Conservation (phyloP, 2,888 invertebrate genomes). For the Mechanitis messenoides region DNA sequence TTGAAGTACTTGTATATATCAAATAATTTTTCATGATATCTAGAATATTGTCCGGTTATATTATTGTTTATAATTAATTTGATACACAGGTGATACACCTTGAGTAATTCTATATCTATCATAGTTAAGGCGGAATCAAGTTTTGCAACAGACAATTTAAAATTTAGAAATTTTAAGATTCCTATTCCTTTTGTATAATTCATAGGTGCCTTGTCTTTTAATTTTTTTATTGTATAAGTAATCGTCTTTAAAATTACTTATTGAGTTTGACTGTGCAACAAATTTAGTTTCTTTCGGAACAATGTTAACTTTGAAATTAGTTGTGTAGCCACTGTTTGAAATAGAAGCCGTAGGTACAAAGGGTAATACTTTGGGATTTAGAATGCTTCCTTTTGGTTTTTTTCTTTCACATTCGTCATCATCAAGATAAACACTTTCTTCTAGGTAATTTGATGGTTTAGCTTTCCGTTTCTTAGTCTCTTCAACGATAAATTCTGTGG, state of each 20-base stretch:
- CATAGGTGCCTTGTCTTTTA: slow-evolving; percentile 56
- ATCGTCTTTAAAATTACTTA: slow-evolving; percentile 54
- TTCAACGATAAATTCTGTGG: slow-evolving; percentile 57
- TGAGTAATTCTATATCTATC: neutral
- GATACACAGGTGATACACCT: too few species aligned
- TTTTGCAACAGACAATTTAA: slow-evolving; percentile 33
- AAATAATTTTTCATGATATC: too few species aligned
- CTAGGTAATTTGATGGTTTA: slow-evolving; percentile 64
- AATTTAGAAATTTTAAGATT: slow-evolving; percentile 60
- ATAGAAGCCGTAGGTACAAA: slow-evolving; percentile 59
- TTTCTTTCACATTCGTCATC: slow-evolving; percentile 32
- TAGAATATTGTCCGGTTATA: too few species aligned
- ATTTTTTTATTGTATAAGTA: slow-evolving; percentile 50
- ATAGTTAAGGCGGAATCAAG: slow-evolving; percentile 7
- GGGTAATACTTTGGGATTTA: slow-evolving; percentile 45
- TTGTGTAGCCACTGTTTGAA: slow-evolving; percentile 61
- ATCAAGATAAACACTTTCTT: slow-evolving; percentile 64
- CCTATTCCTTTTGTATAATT: slow-evolving; percentile 54
- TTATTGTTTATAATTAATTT: too few species aligned
- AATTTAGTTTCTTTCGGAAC: slow-evolving; percentile 53
- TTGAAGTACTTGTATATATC: too few species aligned
- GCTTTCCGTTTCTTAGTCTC: slow-evolving; percentile 45
- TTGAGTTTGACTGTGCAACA: slow-evolving; percentile 48
- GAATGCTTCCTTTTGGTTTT: slow-evolving; percentile 20
- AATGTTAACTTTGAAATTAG: slow-evolving; percentile 59